These are phyloP conservation scores for Micronisus gabar DNA, from an alignment of 2,113 vertebrate genomes.

Conservation along the genomic window DNA sequence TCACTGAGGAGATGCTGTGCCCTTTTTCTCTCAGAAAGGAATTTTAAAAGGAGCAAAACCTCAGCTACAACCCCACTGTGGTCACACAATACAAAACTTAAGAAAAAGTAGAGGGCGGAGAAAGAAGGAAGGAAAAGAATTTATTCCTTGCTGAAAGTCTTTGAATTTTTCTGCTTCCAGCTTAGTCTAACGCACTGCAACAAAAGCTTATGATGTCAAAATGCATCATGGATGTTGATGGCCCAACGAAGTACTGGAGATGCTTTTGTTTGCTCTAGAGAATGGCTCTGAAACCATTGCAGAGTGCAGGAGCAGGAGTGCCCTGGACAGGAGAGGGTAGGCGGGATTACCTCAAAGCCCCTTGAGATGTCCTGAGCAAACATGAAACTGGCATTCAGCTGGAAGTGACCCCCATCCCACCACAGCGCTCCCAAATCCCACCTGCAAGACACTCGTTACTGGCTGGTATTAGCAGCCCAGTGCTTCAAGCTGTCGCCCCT, in stretches of 20 bases:
- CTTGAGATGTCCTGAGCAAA: not conserved
- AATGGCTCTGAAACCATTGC: not conserved
- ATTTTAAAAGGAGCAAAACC: not conserved
- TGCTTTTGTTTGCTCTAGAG: not conserved
- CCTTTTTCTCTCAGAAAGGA: not conserved
- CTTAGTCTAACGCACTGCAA: not conserved
- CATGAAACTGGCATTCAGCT: not conserved
- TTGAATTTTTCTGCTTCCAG: not conserved
- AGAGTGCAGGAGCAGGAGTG: not conserved
- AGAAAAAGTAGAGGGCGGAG: not conserved
- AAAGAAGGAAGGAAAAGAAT: not conserved
- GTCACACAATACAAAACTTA: not conserved
- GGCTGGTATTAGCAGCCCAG: constrained; percentile 1
- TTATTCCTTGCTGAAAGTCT: not conserved
- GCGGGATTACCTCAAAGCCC: not conserved
- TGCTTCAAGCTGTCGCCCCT: constrained; percentile 35
- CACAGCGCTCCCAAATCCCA: not conserved
- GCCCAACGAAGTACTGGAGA: not conserved
- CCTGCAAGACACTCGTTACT: not conserved
- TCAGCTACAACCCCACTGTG: not conserved
- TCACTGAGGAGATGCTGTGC: not conserved
- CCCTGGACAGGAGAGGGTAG: not conserved
- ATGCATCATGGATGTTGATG: not conserved
- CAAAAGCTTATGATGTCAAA: not conserved
- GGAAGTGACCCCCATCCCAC: not conserved